phyloP scores from a whole-genome alignment of 2,797 vertebrate species.

The Schizopygopsis malacanthus region DNA sequence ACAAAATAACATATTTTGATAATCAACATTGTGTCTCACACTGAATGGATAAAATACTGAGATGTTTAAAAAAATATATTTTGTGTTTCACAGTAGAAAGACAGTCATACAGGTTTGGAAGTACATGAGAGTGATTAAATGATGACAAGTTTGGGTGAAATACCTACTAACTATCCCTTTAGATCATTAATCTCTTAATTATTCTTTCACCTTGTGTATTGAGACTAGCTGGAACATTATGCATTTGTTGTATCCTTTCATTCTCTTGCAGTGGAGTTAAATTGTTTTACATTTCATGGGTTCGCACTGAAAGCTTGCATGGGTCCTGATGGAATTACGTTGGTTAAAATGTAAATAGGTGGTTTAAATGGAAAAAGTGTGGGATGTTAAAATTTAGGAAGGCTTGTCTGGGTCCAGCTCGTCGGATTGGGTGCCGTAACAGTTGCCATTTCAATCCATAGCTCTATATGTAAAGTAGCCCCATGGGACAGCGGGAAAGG shows the following conservation, averaged over 20 bases:
- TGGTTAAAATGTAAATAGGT: conserved; percentile 52
- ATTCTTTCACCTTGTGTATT: neutral
- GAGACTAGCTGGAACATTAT: neutral
- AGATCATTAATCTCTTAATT: neutral
- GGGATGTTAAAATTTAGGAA: conserved; percentile 47
- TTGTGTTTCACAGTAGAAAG: neutral
- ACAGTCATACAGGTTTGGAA: neutral
- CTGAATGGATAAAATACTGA: neutral
- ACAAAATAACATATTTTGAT: no score
- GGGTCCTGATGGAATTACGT: conserved; percentile 73
- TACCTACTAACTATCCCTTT: neutral
- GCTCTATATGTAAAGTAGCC: conserved; percentile 47
- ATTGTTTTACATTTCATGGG: neutral
- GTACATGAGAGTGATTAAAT: neutral
- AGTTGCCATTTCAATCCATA: conserved; percentile 31
- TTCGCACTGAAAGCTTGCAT: conserved; percentile 68
- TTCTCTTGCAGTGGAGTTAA: neutral
- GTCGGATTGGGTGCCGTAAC: conserved; percentile 37
- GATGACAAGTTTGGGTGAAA: neutral
- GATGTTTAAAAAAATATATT: neutral
- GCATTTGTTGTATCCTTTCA: neutral
- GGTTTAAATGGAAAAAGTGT: conserved; percentile 11
- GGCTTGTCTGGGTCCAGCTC: conserved; percentile 37
- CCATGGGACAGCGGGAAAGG: conserved; percentile 12
- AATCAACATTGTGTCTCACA: no score